phyloP scores from a whole-genome alignment of 2,888 invertebrate species.

The Drosophila meridionalis region DNA sequence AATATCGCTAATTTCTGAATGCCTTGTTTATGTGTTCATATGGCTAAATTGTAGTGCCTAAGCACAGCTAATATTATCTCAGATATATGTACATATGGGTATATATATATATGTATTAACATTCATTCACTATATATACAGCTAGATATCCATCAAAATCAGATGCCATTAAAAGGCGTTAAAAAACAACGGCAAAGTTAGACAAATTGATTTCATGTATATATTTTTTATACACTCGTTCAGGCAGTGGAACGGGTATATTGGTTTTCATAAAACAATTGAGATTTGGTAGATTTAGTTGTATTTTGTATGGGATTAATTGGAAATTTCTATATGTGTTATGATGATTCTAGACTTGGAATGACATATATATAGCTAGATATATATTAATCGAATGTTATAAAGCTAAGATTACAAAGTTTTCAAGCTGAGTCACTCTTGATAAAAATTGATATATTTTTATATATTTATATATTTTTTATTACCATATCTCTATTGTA shows the following conservation, averaged over 20 bases:
- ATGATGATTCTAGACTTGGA: background rate
- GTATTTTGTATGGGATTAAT: too few relatives aligned
- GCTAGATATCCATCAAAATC: slow-evolving; percentile 21
- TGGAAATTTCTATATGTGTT: background rate
- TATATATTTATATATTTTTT: background rate
- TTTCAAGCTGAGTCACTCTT: background rate
- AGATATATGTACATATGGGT: background rate
- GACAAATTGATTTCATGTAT: slow-evolving; percentile 40
- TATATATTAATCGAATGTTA: background rate
- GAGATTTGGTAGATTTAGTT: background rate
- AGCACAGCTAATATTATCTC: background rate
- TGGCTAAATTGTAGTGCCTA: too few relatives aligned
- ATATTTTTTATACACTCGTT: background rate
- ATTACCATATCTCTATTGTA: too few relatives aligned
- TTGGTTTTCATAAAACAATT: background rate
- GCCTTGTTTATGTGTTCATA: background rate
- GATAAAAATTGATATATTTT: background rate
- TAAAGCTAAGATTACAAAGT: background rate
- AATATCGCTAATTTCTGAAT: background rate
- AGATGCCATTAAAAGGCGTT: slow-evolving; percentile 15
- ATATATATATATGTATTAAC: background rate
- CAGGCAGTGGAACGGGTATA: background rate
- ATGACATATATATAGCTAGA: background rate
- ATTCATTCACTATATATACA: slow-evolving; percentile 1
- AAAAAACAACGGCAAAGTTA: slow-evolving; percentile 33